phyloP scores from a whole-genome alignment of 2,797 vertebrate species.

The Rhyacichthys aspro region DNA sequence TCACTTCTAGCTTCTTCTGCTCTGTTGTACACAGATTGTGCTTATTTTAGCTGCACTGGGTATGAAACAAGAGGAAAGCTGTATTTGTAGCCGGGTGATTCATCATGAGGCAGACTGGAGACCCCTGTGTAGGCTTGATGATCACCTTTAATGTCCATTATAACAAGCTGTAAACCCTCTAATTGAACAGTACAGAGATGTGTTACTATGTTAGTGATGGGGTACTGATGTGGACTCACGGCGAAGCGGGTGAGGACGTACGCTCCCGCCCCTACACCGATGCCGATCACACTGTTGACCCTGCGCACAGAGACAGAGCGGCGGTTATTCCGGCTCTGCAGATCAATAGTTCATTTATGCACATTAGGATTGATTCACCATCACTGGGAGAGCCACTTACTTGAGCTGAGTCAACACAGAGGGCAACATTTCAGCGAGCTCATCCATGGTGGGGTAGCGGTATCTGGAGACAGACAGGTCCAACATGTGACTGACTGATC shows the following conservation, averaged over 20 bases:
- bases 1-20: conserved; percentile 44
- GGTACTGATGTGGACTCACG: conserved; percentile 80
- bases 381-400: conserved; percentile 73
- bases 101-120: conserved; percentile 34
- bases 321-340: conserved; percentile 18
- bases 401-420: conserved; percentile 91
- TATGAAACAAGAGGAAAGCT: conserved; percentile 34
- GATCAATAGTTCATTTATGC: conserved; percentile 13
- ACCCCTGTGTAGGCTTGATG: conserved; percentile 42
- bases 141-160: conserved; percentile 30
- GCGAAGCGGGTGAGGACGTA: conserved; percentile 92
- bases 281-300: conserved; percentile 90
- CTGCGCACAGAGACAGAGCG: conserved; percentile 70
- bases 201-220: neutral
- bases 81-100: conserved; percentile 42
- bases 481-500: too few species aligned
- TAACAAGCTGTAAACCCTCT: conserved; percentile 37
- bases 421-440: conserved; percentile 93
- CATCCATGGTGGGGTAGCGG: conserved; percentile 94
- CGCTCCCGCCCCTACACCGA: conserved; percentile 95
- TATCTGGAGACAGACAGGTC: conserved; percentile 80
- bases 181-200: conserved; percentile 13
- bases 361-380: conserved; percentile 23
- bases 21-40: conserved; percentile 35
- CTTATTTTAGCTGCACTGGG: conserved; percentile 52